These are phyloP conservation scores for Balaeniceps rex DNA, from an alignment of 2,113 vertebrate genomes.

Conservation along the genomic window DNA sequence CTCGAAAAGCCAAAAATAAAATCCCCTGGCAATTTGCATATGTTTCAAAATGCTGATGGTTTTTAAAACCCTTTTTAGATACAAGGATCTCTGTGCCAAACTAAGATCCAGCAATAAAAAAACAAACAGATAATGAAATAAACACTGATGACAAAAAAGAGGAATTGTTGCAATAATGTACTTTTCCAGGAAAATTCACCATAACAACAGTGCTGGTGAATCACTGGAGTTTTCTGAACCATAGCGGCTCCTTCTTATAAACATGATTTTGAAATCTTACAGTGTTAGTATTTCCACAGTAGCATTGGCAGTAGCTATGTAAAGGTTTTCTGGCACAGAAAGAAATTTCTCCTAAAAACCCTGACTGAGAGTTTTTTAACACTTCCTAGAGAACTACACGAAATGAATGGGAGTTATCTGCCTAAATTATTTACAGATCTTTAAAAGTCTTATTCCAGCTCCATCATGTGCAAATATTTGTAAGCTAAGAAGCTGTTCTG, in stretches of 20 bases:
- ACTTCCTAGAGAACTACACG: neutral
- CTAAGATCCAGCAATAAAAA: conserved; percentile 23
- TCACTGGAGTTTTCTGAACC: conserved; percentile 46
- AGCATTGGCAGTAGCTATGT: neutral
- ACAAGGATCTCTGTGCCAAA: neutral
- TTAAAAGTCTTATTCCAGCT: neutral
- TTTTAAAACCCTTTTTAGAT: conserved; percentile 23
- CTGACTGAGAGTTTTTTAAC: neutral
- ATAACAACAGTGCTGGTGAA: conserved; percentile 42
- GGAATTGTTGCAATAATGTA: conserved; percentile 44
- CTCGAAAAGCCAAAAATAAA: conserved; percentile 33
- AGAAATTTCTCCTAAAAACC: neutral
- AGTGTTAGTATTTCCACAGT: neutral
- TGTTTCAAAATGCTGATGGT: conserved; percentile 55
- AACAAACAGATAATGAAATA: conserved; percentile 53
- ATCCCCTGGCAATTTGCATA: neutral
- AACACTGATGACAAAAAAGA: conserved; percentile 3
- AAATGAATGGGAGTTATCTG: neutral
- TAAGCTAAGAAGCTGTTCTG: neutral
- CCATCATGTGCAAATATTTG: neutral
- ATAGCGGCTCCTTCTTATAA: neutral
- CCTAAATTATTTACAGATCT: neutral
- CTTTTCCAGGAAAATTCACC: conserved; percentile 53
- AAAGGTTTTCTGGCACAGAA: neutral
- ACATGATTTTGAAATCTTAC: conserved; percentile 11